Percentiles rank a stretch among this genome's conserved stretches.
These are phyloP conservation scores for Drosophila yakuba DNA, from an alignment of 1,140 invertebrate genomes.

Conservation along the genomic window DNA sequence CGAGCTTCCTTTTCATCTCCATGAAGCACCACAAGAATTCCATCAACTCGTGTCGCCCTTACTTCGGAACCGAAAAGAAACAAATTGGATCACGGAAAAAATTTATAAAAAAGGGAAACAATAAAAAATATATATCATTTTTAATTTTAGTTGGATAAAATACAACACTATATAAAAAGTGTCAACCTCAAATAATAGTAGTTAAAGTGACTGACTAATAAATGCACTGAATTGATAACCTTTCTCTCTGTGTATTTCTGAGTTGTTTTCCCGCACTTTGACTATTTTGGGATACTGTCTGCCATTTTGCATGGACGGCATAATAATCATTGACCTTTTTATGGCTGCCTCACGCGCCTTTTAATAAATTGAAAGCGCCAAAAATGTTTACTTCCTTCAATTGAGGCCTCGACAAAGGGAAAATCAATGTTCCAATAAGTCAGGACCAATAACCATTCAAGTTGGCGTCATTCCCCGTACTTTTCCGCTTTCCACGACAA, in stretches of 20 bases:
- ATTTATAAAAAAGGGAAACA: no score
- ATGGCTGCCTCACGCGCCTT: constrained; percentile 64
- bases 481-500: constrained; percentile 5
- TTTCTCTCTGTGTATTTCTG: constrained; percentile 16
- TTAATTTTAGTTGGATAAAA: neutral
- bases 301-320: constrained; percentile 59
- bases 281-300: constrained; percentile 42
- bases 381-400: constrained; percentile 71
- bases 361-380: constrained; percentile 73
- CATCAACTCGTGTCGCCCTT: constrained; percentile 22
- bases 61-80: constrained; percentile 30
- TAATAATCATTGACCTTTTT: constrained; percentile 79
- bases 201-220: no score
- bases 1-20: constrained; percentile 21
- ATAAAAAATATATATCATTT: neutral
- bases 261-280: constrained; percentile 3
- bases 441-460: constrained; percentile 65
- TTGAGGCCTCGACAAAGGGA: constrained; percentile 20
- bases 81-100: constrained; percentile 19
- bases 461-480: constrained; percentile 43
- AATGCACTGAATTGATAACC: neutral
- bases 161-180: neutral
- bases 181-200: no score
- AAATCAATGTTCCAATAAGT: constrained; percentile 74
- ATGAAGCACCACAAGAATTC: constrained; percentile 48